These are phyloP conservation scores for Melanotaenia boesemani DNA, from an alignment of 2,797 vertebrate species.

Conservation along the genomic window DNA sequence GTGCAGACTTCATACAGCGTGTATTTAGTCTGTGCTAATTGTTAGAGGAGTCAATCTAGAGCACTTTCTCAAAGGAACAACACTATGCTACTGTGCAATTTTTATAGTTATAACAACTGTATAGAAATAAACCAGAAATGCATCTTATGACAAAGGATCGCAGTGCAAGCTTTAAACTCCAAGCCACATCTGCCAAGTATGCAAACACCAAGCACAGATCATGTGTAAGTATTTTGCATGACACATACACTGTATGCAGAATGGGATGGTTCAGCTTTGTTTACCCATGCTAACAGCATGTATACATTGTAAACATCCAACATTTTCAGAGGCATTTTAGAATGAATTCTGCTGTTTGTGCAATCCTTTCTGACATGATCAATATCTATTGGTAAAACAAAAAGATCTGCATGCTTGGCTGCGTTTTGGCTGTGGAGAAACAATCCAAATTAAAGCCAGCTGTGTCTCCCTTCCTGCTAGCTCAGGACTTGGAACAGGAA, in stretches of 20 bases:
- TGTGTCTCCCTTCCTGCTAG: slow-evolving; percentile 23
- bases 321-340: background rate
- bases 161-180: background rate
- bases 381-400: slow-evolving; percentile 16
- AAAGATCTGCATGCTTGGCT: slow-evolving; percentile 17
- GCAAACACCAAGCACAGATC: background rate
- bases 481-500: slow-evolving; percentile 59
- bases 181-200: background rate
- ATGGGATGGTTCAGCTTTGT: background rate
- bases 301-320: slow-evolving; percentile 5
- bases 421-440: slow-evolving; percentile 14
- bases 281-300: background rate
- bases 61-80: background rate
- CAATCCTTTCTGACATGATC: background rate
- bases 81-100: background rate
- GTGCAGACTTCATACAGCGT: background rate
- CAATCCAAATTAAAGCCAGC: slow-evolving; percentile 57
- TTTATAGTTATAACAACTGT: background rate
- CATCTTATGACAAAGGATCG: background rate
- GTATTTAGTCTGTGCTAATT: background rate
- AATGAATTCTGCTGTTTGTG: background rate
- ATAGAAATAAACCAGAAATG: background rate
- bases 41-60: background rate
- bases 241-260: background rate
- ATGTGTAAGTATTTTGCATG: background rate